These are phyloP conservation scores for Microplitis mediator DNA, from an alignment of 1,140 invertebrate species.

Conservation along the genomic window DNA sequence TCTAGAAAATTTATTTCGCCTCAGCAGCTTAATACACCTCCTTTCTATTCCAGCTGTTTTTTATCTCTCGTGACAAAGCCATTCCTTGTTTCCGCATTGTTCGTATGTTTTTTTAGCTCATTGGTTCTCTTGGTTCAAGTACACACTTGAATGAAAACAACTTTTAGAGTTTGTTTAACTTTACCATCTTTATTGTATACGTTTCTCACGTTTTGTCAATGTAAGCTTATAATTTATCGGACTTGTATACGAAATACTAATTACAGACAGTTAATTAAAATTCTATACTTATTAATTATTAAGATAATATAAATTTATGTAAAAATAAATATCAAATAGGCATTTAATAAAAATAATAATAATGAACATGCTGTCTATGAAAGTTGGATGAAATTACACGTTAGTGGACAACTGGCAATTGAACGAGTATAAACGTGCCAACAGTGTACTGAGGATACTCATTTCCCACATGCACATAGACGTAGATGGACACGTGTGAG, in stretches of 20 bases:
- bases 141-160: not conserved
- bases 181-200: conserved; percentile 27
- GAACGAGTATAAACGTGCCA: conserved; percentile 26
- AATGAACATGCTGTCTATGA: not conserved
- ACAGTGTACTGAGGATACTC: not conserved
- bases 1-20: too few species aligned
- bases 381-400: conserved; percentile 15
- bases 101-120: conserved; percentile 11
- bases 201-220: conserved; percentile 30
- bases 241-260: too few species aligned
- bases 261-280: too few species aligned
- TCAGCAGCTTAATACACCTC: not conserved
- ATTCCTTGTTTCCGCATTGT: conserved; percentile 47
- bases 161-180: conserved; percentile 1
- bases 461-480: not conserved
- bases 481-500: not conserved
- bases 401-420: conserved; percentile 25
- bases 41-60: conserved; percentile 22
- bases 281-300: too few species aligned
- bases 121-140: conserved; percentile 8
- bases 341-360: not conserved
- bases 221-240: not conserved
- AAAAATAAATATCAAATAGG: too few species aligned
- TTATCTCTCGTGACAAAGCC: conserved; percentile 40
- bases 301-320: too few species aligned